A percentile compares a stretch with the other conserved stretches of the same genome.
Evolutionary conservation across 2,113 vertebrate genomes (phyloP).

Genomic region (Neotoma lepida): DNA sequence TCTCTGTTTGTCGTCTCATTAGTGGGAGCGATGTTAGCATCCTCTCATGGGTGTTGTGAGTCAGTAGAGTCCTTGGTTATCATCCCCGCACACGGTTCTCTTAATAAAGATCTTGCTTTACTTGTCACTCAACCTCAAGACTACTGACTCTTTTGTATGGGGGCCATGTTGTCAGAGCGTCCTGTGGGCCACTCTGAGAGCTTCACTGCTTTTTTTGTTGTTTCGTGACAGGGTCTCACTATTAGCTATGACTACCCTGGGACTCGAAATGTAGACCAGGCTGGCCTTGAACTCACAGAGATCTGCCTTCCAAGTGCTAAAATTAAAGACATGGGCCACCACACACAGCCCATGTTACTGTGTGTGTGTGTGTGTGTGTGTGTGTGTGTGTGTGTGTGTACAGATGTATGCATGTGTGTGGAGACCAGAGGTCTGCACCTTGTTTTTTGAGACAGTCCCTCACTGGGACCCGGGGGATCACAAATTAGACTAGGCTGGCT

Average conservation of each 20-base stretch:
- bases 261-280: neutral
- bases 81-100: neutral
- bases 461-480: neutral
- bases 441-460: neutral
- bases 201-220: too few species aligned
- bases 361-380: neutral
- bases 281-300: neutral
- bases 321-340: neutral
- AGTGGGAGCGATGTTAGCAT: neutral
- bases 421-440: neutral
- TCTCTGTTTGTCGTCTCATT: neutral
- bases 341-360: neutral
- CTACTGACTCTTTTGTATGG: neutral
- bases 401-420: neutral
- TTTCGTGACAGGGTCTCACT: neutral
- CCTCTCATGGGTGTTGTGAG: neutral
- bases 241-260: neutral
- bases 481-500: neutral
- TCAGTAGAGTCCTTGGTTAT: neutral
- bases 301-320: too few species aligned
- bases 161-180: neutral
- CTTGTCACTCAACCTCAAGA: neutral
- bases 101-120: slow-evolving; percentile 21
- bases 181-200: neutral
- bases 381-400: neutral